These are phyloP conservation scores for Alouatta palliata DNA, from an alignment of 2,113 vertebrate genomes.

Conservation along the genomic window DNA sequence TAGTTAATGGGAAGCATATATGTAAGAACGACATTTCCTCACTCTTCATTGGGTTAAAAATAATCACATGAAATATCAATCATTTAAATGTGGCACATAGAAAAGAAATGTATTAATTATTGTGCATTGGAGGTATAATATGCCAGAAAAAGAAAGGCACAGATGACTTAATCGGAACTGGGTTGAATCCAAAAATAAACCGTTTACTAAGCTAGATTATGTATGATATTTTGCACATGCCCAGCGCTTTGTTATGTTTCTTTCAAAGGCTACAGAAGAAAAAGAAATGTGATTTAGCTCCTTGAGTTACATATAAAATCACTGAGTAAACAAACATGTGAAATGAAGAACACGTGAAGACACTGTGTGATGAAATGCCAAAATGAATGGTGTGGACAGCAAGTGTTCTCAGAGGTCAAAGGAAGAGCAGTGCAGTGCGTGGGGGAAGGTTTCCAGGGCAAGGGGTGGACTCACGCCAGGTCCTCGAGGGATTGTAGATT, in stretches of 20 bases:
- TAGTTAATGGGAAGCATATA: not conserved
- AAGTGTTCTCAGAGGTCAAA: not conserved
- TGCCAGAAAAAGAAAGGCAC: not conserved
- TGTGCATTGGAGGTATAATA: not conserved
- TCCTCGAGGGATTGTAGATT: not conserved
- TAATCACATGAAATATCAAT: not conserved
- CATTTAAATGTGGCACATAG: not conserved
- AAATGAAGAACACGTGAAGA: not conserved
- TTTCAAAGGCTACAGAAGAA: not conserved
- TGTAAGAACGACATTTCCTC: not conserved
- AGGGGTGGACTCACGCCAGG: not conserved
- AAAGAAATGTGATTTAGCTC: not conserved
- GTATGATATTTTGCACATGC: not conserved
- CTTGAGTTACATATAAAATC: not conserved
- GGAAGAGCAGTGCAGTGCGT: not conserved
- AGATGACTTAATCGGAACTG: slow-evolving; percentile 17
- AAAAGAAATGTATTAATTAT: slow-evolving; percentile 10
- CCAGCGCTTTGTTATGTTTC: not conserved
- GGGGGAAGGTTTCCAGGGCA: not conserved
- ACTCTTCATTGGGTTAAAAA: slow-evolving; percentile 15
- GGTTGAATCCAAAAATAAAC: not conserved
- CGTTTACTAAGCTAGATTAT: not conserved
- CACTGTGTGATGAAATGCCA: not conserved
- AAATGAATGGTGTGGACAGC: not conserved
- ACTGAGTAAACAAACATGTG: not conserved